Evolutionary conservation across 23 tunicate species (phyloP).

Genomic region (Diplosoma virens): DNA sequence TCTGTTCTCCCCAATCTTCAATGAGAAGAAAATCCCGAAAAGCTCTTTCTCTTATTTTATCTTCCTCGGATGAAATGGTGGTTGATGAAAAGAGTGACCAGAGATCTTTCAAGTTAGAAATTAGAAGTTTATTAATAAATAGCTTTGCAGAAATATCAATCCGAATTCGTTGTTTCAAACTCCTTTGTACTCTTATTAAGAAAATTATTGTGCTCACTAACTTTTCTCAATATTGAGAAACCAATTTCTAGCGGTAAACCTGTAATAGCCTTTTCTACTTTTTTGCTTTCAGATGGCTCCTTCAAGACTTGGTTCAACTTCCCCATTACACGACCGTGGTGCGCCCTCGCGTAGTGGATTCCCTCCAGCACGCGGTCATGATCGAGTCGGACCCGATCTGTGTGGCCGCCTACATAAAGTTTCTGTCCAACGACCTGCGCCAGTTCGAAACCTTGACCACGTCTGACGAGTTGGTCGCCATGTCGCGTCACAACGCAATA

Average conservation of each 20-base stretch:
- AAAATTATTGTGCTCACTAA: no score
- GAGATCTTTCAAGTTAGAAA: no score
- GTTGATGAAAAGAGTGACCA: no score
- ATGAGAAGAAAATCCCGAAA: conserved; percentile 40
- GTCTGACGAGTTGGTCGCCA: conserved; percentile 22
- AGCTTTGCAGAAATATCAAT: not conserved
- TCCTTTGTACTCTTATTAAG: not conserved
- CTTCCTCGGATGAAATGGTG: no score
- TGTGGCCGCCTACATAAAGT: conserved; percentile 55
- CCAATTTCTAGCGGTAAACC: conserved; percentile 49
- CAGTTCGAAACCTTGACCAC: conserved; percentile 1
- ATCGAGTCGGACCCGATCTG: conserved; percentile 51
- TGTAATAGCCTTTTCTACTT: conserved; percentile 32
- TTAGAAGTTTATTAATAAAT: no score
- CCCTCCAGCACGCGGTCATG: conserved; percentile 45
- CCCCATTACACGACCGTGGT: conserved; percentile 46
- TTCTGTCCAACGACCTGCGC: conserved; percentile 52
- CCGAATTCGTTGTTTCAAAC: not conserved
- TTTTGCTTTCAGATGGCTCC: conserved; percentile 56
- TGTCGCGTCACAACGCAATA: conserved; percentile 24
- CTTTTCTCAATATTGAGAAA: no score
- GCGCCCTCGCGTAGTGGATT: conserved; percentile 46
- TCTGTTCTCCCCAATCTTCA: conserved; percentile 48
- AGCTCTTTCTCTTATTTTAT: conserved; percentile 51
- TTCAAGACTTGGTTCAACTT: conserved; percentile 39